A percentile compares a stretch with the other conserved stretches of the same genome.
Conservation (phyloP, 2,888 invertebrate species). For the Trissonchulus sp. region DNA sequence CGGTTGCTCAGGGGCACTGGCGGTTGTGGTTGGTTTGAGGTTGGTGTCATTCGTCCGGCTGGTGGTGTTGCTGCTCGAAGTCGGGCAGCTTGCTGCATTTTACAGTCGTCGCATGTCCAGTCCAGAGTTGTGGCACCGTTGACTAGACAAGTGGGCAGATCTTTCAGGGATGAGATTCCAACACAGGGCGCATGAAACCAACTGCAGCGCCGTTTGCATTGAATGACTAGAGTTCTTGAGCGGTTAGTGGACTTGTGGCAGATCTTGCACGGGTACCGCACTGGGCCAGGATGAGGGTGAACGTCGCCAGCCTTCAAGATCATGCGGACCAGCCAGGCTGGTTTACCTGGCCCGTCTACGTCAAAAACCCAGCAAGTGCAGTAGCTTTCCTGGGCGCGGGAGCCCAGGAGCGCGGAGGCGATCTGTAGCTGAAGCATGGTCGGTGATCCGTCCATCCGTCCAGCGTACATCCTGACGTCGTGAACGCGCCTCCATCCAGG, state of each 20-base stretch:
- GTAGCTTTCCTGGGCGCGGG: too few relatives aligned
- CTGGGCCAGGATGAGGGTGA: neutral
- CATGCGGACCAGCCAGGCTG: conserved; percentile 13
- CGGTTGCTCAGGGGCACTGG: too few relatives aligned
- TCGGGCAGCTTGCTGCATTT: neutral
- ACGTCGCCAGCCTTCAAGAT: neutral
- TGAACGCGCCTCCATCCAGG: too few relatives aligned
- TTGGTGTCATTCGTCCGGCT: neutral
- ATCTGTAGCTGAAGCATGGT: too few relatives aligned
- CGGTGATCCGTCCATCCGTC: too few relatives aligned
- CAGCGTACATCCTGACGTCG: too few relatives aligned
- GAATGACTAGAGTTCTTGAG: neutral
- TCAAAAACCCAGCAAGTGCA: too few relatives aligned
- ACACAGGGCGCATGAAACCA: conserved; percentile 4
- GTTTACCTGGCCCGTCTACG: neutral
- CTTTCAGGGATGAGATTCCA: neutral
- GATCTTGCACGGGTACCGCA: neutral
- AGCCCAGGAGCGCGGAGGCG: too few relatives aligned
- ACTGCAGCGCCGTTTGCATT: neutral
- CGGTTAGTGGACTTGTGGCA: neutral
- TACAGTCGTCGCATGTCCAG: conserved; percentile 1
- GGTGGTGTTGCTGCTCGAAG: neutral
- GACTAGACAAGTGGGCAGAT: neutral
- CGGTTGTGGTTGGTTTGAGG: neutral
- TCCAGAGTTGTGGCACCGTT: neutral